phyloP scores from a whole-genome alignment of 1,140 invertebrate genomes.

The Pseudachorutes palmiensis region DNA sequence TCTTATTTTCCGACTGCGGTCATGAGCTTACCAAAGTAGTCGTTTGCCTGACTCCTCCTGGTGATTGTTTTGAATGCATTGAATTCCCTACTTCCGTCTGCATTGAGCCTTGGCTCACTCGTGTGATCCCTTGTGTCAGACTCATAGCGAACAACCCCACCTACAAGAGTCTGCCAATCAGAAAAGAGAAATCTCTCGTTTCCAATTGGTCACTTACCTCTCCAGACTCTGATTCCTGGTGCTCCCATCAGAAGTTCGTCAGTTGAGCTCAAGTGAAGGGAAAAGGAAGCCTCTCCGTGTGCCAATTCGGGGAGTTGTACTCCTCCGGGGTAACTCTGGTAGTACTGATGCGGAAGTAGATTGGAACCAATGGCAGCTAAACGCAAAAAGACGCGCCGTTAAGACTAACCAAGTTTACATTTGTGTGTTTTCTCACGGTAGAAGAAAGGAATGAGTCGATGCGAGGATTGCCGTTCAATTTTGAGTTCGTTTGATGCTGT shows the following conservation, averaged over 20 bases:
- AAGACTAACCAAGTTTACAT: no score
- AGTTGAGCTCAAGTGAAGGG: conserved; percentile 35
- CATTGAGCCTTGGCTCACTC: conserved; percentile 32
- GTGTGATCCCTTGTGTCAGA: conserved; percentile 15
- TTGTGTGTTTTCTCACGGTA: neutral
- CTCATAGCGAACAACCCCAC: neutral
- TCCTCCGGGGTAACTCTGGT: neutral
- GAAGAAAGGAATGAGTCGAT: conserved; percentile 1
- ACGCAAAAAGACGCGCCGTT: no score
- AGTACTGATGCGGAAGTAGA: neutral
- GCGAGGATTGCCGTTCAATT: neutral
- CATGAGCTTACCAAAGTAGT: neutral
- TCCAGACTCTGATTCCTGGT: conserved; percentile 43
- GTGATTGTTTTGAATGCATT: neutral
- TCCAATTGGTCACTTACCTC: no score
- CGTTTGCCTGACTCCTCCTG: neutral
- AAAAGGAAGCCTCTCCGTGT: conserved; percentile 38
- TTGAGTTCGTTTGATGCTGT: neutral
- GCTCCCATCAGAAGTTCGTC: conserved; percentile 41
- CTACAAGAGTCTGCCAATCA: no score
- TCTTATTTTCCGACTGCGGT: neutral
- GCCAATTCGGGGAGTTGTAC: neutral
- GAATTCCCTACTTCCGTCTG: conserved; percentile 12
- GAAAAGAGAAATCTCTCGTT: no score
- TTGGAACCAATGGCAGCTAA: neutral